Evolutionary conservation across 2,888 invertebrate species (phyloP).

Genomic region (Doris montereyensis): DNA sequence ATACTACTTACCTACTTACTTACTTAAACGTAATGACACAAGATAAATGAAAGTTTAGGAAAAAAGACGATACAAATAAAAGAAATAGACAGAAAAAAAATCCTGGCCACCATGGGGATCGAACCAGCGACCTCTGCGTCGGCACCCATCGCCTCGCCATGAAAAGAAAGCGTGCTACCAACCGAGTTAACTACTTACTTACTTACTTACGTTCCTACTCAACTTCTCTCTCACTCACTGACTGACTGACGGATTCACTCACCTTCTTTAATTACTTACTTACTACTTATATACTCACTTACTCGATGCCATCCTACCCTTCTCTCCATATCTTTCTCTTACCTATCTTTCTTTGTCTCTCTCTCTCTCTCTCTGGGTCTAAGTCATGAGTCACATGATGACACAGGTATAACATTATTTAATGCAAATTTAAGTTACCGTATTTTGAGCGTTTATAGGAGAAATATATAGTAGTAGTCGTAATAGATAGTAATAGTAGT

Average conservation of each 20-base stretch:
- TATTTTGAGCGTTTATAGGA: too few species aligned
- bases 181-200: not conserved
- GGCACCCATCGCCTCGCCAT: too few species aligned
- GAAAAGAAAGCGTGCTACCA: too few species aligned
- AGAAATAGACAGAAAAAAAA: not conserved
- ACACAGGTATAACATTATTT: too few species aligned
- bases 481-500: not conserved
- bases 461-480: not conserved
- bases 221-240: constrained; percentile 31
- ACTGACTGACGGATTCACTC: constrained; percentile 27
- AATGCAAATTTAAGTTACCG: too few species aligned
- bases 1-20: too few species aligned
- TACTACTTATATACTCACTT: constrained; percentile 6
- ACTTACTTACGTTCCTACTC: not conserved
- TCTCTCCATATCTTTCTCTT: not conserved
- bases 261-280: too few species aligned
- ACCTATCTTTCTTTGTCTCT: not conserved
- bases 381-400: not conserved
- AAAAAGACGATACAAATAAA: too few species aligned
- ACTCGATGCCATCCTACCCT: not conserved
- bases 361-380: not conserved
- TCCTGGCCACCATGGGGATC: too few species aligned
- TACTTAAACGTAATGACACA: too few species aligned
- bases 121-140: too few species aligned
- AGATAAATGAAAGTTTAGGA: too few species aligned